These are phyloP conservation scores for Drosophila kurseongensis DNA, from an alignment of 1,140 invertebrate genomes.

Conservation along the genomic window DNA sequence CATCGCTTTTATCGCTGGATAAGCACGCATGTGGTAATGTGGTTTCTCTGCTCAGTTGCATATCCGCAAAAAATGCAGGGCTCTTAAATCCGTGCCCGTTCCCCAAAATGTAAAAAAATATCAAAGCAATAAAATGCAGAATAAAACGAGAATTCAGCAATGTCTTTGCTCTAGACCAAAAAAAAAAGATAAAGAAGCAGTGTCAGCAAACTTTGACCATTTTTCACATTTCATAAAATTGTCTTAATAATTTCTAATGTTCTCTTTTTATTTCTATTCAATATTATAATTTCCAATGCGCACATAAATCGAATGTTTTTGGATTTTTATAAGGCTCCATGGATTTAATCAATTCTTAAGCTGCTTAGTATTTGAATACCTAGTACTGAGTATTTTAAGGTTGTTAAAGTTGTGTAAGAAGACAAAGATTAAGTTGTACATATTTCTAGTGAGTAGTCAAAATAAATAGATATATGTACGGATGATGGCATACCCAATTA, in stretches of 20 bases:
- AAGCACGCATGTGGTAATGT: conserved; percentile 36
- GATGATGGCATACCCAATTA: no score
- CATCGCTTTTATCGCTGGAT: conserved; percentile 46
- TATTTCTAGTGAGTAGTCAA: no score
- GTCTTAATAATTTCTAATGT: not conserved
- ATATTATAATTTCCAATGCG: not conserved
- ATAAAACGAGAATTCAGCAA: conserved; percentile 22
- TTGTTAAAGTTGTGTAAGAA: no score
- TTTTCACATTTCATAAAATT: conserved; percentile 16
- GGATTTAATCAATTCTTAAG: not conserved
- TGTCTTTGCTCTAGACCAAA: conserved; percentile 6
- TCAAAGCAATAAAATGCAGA: conserved; percentile 57
- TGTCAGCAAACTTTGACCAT: conserved; percentile 22
- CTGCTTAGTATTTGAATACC: not conserved
- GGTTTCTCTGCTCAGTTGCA: conserved; percentile 18
- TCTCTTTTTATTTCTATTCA: not conserved
- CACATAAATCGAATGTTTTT: not conserved
- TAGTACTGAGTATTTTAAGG: not conserved
- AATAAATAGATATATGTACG: no score
- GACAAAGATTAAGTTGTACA: no score
- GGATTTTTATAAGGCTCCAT: not conserved
- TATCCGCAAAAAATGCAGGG: conserved; percentile 12
- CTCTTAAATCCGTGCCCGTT: conserved; percentile 10
- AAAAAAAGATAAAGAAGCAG: conserved; percentile 29
- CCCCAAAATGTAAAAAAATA: conserved; percentile 29